Evolutionary conservation across 2,888 invertebrate genomes (phyloP), one percentile per base, ranked within the genome.

Genomic region (Fissipunctia ypsillon): DNA sequence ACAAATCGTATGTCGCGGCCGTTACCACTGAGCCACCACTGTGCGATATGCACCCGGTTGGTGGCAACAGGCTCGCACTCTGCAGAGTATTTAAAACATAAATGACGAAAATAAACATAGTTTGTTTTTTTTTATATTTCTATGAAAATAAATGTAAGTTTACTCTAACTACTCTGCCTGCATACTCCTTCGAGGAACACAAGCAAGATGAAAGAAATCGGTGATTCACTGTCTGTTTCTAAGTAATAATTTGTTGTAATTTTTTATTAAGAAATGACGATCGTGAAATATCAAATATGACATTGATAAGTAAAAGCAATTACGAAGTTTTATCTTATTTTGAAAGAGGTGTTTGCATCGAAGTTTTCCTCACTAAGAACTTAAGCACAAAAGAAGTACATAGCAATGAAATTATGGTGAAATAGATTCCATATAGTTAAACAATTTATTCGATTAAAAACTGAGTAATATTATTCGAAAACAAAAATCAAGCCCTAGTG

Each of bases 321-420:
- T 19, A 31, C 22, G 1, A 45, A 48, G 19, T n/a, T 14, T 54
- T 80, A 74, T 74, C 76, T 25, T 57, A 80, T 57, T 80, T 74
- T 63, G 52, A 76, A 67, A 81, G 19, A 66, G 25, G 5, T 50
- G 43, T 60, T 80, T 54, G 25, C 54, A 10, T 64, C n/a, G 7
- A 56, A 43, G 22, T 63, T 66, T 75, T 60, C 41, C 48, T 75
- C 25, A 19, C 19, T n/a, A 14, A n/a, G 14, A 48, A 64, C 3
- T 3, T 14, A 31, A 25, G 14, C n/a, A 60, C 9, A 41, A 50
- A 59, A 66, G 5, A 54, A 48, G 10, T 14, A 41, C 50, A 48
- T 9, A 35, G 14, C 48, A 2, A 43, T 48, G 38, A 81, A 76
- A 76, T 28, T 9, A 59, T 67, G 50, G n/a, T 52, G 76, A 31